Conservation (phyloP, 2,797 vertebrate species). For the Buphagus erythrorhynchus region DNA sequence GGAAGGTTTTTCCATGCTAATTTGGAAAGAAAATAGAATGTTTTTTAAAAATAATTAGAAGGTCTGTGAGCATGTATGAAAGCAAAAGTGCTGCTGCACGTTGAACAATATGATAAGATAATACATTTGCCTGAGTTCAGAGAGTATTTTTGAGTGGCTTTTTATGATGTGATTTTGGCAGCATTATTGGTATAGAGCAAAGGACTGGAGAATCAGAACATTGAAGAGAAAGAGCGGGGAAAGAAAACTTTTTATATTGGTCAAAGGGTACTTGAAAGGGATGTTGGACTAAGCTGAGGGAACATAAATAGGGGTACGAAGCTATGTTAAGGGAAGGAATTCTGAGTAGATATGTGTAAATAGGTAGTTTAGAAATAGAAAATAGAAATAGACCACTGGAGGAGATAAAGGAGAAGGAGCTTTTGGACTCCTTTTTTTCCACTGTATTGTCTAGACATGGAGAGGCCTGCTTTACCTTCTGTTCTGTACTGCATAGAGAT, state of each 20-base stretch:
- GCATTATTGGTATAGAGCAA: not conserved
- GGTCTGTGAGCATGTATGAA: not conserved
- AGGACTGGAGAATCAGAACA: not conserved
- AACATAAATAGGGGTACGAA: not conserved
- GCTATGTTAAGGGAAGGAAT: not conserved
- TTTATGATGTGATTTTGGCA: not conserved
- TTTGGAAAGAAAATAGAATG: not conserved
- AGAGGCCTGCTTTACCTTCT: not conserved
- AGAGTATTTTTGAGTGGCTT: not conserved
- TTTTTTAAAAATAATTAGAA: not conserved
- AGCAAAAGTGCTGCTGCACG: rapidly evolving
- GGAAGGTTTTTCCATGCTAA: not conserved
- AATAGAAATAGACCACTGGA: not conserved
- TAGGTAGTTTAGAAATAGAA: not conserved
- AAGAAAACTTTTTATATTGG: not conserved
- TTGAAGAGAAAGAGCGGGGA: not conserved
- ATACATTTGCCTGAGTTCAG: not conserved
- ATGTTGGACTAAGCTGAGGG: not conserved
- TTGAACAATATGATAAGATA: not conserved
- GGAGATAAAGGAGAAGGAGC: not conserved
- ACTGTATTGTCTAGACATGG: rapidly evolving
- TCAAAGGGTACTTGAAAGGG: not conserved
- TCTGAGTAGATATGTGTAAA: not conserved
- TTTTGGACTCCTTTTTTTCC: not conserved
- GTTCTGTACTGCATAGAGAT: not conserved